phyloP scores from a whole-genome alignment of 2,113 vertebrate genomes.

The Peromyscus leucopus region DNA sequence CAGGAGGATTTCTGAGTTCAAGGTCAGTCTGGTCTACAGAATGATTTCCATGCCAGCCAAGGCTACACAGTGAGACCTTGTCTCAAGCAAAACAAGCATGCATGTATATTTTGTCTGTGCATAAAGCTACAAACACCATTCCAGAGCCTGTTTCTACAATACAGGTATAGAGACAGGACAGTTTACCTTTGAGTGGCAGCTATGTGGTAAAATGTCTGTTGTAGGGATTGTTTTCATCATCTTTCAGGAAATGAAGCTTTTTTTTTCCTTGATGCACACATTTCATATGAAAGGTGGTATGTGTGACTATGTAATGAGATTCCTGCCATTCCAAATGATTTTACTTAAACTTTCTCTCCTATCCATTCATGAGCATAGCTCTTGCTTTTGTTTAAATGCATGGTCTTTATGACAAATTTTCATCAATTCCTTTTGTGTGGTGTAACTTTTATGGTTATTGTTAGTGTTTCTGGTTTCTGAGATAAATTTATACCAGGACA shows the following conservation, averaged over 20 bases:
- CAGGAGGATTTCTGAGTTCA: not conserved
- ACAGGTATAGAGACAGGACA: not conserved
- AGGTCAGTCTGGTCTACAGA: not conserved
- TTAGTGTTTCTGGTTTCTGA: slow-evolving; percentile 39
- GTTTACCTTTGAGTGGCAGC: not conserved
- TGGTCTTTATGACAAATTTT: not conserved
- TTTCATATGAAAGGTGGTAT: not conserved
- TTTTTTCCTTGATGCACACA: not conserved
- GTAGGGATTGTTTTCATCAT: not conserved
- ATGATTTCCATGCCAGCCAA: not conserved
- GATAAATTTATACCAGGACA: slow-evolving; percentile 38
- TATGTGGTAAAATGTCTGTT: not conserved
- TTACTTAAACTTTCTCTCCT: not conserved
- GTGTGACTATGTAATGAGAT: not conserved
- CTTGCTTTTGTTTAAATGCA: not conserved
- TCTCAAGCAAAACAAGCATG: not conserved
- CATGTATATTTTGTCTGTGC: not conserved
- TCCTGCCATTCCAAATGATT: slow-evolving; percentile 15
- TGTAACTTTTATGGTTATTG: not conserved
- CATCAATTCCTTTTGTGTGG: not conserved
- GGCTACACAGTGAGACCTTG: not conserved
- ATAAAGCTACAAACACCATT: not conserved
- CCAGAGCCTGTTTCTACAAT: slow-evolving; percentile 9
- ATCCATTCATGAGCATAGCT: not conserved
- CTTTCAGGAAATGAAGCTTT: slow-evolving; percentile 55